Percentiles rank a stretch among this genome's conserved stretches.
Evolutionary conservation across 2,113 vertebrate genomes (phyloP).

Genomic region (Ammospiza caudacuta): DNA sequence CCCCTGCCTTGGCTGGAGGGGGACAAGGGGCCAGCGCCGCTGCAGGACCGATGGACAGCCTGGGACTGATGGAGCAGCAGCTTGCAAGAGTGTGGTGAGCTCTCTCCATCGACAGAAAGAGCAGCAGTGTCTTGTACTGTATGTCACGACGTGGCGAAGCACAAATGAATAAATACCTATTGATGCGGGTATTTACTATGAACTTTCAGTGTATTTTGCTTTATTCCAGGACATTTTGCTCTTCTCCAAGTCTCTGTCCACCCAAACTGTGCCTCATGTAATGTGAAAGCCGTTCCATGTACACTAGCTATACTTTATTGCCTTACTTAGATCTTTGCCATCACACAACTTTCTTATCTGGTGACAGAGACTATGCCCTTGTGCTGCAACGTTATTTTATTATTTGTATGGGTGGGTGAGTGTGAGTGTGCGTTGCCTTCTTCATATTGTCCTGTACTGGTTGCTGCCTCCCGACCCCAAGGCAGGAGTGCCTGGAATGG

Average conservation of each 20-base stretch:
- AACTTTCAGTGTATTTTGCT: constrained; percentile 71
- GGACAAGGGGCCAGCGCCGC: not conserved
- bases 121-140: constrained; percentile 64
- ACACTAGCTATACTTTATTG: constrained; percentile 73
- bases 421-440: not conserved
- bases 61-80: not conserved
- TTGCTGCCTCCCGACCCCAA: not conserved
- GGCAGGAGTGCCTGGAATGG: not conserved
- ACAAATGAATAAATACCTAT: constrained; percentile 69
- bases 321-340: constrained; percentile 77
- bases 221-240: constrained; percentile 69
- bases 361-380: constrained; percentile 66
- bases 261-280: constrained; percentile 70
- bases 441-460: not conserved
- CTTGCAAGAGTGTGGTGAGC: not conserved
- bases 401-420: constrained; percentile 36
- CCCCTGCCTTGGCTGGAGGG: not conserved
- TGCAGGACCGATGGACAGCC: not conserved
- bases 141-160: constrained; percentile 54
- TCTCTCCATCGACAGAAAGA: not conserved
- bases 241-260: constrained; percentile 47
- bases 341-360: constrained; percentile 64
- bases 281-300: constrained; percentile 61
- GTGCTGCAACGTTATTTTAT: constrained; percentile 71
- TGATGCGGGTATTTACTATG: constrained; percentile 67